A percentile compares a stretch with the other conserved stretches of the same genome.
phyloP scores from a whole-genome alignment of 2,113 vertebrate genomes.

The Pelodiscus sinensis region DNA sequence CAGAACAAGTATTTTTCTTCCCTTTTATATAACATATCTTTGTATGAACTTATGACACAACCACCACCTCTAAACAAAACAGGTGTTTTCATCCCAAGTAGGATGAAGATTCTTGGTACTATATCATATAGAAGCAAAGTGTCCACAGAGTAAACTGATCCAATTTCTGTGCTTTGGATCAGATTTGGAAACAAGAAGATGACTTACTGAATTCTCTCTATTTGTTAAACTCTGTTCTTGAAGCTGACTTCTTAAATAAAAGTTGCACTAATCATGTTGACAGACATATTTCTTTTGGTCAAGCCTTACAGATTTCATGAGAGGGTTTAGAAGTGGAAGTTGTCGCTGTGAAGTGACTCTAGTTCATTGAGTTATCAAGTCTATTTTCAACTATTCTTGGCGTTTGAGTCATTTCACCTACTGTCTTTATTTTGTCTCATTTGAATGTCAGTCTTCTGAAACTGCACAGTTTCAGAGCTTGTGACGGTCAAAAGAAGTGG shows the following conservation, averaged over 20 bases:
- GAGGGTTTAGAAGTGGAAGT: slow-evolving; percentile 44
- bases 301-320: slow-evolving; percentile 54
- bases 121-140: not conserved
- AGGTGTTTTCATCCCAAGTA: slow-evolving; percentile 53
- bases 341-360: slow-evolving; percentile 6
- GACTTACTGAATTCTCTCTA: slow-evolving; percentile 52
- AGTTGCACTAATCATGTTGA: slow-evolving; percentile 71
- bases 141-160: slow-evolving; percentile 20
- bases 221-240: slow-evolving; percentile 56
- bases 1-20: slow-evolving; percentile 17
- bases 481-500: not conserved
- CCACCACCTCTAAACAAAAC: not conserved
- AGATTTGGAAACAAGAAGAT: slow-evolving; percentile 48
- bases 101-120: not conserved
- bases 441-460: not conserved
- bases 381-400: not conserved
- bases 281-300: slow-evolving; percentile 57
- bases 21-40: slow-evolving; percentile 3
- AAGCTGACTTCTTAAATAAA: slow-evolving; percentile 77
- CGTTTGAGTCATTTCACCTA: slow-evolving; percentile 45
- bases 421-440: slow-evolving; percentile 35
- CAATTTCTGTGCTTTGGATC: slow-evolving; percentile 48
- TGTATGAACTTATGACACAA: not conserved
- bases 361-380: not conserved
- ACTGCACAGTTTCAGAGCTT: not conserved